Percentiles rank a stretch among this genome's conserved stretches.
Conservation (phyloP, 2,797 vertebrate genomes). For the Peromyscus eremicus region DNA sequence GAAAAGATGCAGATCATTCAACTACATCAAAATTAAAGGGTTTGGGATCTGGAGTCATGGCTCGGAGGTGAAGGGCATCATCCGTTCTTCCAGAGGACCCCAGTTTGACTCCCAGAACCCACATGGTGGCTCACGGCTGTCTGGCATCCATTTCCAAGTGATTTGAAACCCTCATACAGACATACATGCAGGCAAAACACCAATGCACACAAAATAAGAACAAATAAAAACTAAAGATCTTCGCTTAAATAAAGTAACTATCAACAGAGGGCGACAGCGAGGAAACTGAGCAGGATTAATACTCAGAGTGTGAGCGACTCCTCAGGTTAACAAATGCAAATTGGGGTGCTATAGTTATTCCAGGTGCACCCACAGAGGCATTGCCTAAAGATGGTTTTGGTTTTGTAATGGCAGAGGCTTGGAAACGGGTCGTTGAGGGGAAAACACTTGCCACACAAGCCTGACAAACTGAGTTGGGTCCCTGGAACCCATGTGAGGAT, state of each 20-base stretch:
- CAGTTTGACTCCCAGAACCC: not conserved
- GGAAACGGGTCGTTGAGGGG: not conserved
- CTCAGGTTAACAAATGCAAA: not conserved
- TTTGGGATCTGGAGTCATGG: not conserved
- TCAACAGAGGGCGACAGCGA: not conserved
- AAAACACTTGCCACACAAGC: not conserved
- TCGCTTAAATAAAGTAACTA: slow-evolving; percentile 7
- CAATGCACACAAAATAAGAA: not conserved
- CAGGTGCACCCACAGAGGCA: not conserved
- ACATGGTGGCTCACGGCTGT: not conserved
- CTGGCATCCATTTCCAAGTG: not conserved
- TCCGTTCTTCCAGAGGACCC: not conserved
- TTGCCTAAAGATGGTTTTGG: not conserved
- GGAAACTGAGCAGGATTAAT: slow-evolving; percentile 9
- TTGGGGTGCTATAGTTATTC: not conserved
- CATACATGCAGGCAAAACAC: not conserved
- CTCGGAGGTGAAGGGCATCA: not conserved
- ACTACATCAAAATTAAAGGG: slow-evolving; percentile 26
- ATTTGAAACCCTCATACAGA: not conserved
- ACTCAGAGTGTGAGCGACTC: not conserved
- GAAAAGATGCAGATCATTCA: slow-evolving; percentile 10
- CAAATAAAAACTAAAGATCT: slow-evolving; percentile 16
- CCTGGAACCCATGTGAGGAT: not conserved
- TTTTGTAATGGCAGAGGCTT: not conserved
- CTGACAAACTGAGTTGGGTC: not conserved